These are phyloP conservation scores for Sebastiscus albofasciatus DNA, from an alignment of 2,797 vertebrate species.

Conservation along the genomic window DNA sequence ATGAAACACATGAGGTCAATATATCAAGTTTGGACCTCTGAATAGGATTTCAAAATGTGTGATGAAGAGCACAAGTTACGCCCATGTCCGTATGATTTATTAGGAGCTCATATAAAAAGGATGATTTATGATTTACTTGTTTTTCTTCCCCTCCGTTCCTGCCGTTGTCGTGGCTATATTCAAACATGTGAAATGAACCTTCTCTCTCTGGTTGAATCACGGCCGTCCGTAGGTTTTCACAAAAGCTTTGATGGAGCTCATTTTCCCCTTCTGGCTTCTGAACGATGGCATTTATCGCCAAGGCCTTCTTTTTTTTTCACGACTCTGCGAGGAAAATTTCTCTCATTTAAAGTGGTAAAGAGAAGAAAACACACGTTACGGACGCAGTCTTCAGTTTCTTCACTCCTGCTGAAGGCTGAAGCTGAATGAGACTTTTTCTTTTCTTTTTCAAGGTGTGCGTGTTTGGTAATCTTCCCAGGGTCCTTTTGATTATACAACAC, in stretches of 20 bases:
- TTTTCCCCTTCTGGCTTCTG: not conserved
- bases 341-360: constrained; percentile 16
- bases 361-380: not conserved
- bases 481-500: not conserved
- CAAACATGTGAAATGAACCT: not conserved
- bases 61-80: no score
- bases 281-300: not conserved
- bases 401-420: not conserved
- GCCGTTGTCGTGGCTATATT: not conserved
- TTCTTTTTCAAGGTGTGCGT: constrained; percentile 13
- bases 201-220: not conserved
- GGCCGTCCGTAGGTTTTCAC: not conserved
- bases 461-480: not conserved
- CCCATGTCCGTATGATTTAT: no score
- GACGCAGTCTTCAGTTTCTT: not conserved
- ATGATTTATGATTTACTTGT: not conserved
- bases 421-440: constrained; percentile 5
- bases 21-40: no score
- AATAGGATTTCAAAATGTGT: no score
- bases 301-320: constrained; percentile 26
- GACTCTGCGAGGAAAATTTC: not conserved
- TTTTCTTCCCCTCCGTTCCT: no score
- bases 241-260: constrained; percentile 15
- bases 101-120: not conserved
- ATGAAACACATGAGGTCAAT: no score